Percentiles rank a stretch among this genome's conserved stretches.
Conservation (phyloP, 2,113 vertebrate species). For the Petaurus breviceps region DNA sequence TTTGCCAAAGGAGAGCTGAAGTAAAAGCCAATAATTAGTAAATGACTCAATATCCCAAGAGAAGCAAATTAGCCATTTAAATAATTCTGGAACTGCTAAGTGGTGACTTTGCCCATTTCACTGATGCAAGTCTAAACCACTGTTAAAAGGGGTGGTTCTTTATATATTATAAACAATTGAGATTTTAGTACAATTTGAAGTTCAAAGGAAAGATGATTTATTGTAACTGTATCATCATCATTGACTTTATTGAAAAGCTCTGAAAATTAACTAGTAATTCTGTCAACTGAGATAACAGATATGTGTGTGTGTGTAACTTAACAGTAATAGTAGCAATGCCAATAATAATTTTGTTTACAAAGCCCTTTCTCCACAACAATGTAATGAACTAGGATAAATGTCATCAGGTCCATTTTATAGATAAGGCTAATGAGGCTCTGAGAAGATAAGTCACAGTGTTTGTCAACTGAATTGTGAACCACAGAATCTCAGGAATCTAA, state of each 20-base stretch:
- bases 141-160: not conserved
- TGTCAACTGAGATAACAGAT: not conserved
- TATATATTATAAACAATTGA: not conserved
- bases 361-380: not conserved
- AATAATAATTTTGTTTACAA: not conserved
- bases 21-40: not conserved
- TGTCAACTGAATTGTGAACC: not conserved
- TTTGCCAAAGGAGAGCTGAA: not conserved
- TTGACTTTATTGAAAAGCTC: not conserved
- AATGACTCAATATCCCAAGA: conserved; percentile 12
- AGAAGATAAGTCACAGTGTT: not conserved
- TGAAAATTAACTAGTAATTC: not conserved
- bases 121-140: not conserved
- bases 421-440: not conserved
- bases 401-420: not conserved
- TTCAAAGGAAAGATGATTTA: not conserved
- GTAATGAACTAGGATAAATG: not conserved
- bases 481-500: not conserved
- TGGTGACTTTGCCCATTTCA: not conserved
- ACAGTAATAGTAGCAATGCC: not conserved
- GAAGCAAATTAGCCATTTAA: not conserved
- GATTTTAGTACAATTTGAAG: not conserved
- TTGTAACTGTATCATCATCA: not conserved
- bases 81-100: not conserved
- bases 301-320: not conserved